Conservation (phyloP, 2,113 vertebrate genomes). For the Emydura subglobosa region DNA sequence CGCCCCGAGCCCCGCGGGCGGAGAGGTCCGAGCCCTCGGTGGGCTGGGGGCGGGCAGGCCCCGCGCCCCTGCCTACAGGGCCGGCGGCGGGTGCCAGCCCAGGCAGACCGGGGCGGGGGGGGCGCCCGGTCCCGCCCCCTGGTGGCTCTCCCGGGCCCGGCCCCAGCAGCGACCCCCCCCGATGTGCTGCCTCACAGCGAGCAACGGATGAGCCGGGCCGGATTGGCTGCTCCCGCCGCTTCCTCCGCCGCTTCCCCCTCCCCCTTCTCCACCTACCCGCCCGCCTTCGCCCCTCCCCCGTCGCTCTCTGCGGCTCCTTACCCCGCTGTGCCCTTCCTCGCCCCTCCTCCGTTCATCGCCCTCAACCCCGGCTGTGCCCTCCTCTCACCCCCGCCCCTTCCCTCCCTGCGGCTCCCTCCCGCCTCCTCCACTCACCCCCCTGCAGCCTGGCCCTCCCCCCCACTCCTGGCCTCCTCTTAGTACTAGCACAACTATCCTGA, state of each 20-base stretch:
- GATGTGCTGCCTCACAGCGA: conserved; percentile 57
- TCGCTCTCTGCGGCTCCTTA: background rate
- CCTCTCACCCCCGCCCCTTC: background rate
- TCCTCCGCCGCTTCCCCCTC: rapidly evolving
- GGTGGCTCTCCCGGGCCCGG: background rate
- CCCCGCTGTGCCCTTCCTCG: background rate
- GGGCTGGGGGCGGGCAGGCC: background rate
- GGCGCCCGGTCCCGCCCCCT: background rate
- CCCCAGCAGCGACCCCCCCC: conserved; percentile 45
- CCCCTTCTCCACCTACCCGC: rapidly evolving
- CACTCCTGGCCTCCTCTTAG: background rate
- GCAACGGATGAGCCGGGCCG: conserved; percentile 39
- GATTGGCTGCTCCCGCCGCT: background rate
- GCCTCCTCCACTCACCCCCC: too few relatives aligned
- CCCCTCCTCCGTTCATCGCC: background rate
- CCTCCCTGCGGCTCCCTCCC: too few relatives aligned
- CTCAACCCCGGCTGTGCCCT: background rate
- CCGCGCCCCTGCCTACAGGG: background rate
- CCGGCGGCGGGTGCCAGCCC: background rate
- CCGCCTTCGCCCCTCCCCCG: background rate
- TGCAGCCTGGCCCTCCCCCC: too few relatives aligned
- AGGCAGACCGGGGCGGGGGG: background rate
- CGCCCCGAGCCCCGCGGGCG: background rate
- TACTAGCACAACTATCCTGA: background rate
- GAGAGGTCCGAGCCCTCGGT: too few relatives aligned